Percentiles rank a stretch among this genome's conserved stretches.
These are phyloP conservation scores for Gandaritis pyraliata DNA, from an alignment of 2,888 invertebrate genomes.

Conservation along the genomic window DNA sequence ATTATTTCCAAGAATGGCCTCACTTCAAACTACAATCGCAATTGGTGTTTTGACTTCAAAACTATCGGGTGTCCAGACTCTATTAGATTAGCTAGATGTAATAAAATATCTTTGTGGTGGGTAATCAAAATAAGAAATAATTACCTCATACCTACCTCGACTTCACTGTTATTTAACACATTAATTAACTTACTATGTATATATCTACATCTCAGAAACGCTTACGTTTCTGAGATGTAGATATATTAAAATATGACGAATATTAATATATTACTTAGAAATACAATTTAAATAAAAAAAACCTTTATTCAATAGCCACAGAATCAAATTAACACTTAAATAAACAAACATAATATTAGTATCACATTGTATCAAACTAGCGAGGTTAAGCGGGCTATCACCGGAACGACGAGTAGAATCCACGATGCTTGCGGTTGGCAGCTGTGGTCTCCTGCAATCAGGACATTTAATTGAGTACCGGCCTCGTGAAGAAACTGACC, in stretches of 20 bases:
- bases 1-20: slow-evolving; percentile 4
- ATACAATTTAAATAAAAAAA: slow-evolving; percentile 26
- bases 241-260: too few species aligned
- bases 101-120: too few species aligned
- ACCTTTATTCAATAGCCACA: slow-evolving; percentile 45
- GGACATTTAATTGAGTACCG: not conserved
- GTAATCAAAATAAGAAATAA: too few species aligned
- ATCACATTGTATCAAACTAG: slow-evolving; percentile 52
- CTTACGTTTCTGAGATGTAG: too few species aligned
- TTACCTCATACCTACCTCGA: too few species aligned
- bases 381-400: slow-evolving; percentile 36
- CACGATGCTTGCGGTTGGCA: slow-evolving; percentile 37
- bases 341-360: slow-evolving; percentile 51
- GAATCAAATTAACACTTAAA: slow-evolving; percentile 52
- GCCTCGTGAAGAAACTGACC: too few species aligned
- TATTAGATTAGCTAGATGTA: not conserved
- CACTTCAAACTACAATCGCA: not conserved
- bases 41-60: not conserved
- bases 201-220: too few species aligned
- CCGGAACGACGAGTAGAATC: slow-evolving; percentile 41
- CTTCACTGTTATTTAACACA: too few species aligned
- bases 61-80: not conserved
- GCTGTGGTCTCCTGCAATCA: slow-evolving; percentile 33
- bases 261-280: not conserved
- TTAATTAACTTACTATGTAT: too few species aligned